Base-by-base conservation (phyloP, 2,888 invertebrate species). In the Drosophila birchii region DNA sequence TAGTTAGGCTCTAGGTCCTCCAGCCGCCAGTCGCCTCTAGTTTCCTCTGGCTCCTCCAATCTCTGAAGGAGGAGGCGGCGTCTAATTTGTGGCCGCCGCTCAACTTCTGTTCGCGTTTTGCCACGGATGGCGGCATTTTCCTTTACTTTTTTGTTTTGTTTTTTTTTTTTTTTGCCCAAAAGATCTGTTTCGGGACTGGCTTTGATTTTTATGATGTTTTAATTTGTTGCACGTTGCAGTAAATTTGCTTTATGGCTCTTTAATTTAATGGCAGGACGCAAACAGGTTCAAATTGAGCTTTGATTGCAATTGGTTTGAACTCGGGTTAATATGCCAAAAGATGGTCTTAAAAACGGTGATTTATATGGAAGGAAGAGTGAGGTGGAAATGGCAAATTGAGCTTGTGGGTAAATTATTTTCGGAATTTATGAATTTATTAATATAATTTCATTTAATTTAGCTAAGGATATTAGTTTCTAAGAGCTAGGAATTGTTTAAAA, bases 121-220 rank as follows among this genome's bases (percentile, higher is more conserved):
- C 54, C 73, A 75, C 72, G 57, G 41, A 47, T 61, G 73, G 79
- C 78, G 84, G 86, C 84, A 56, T 79, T 81, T 83, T 69, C 72
- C 67, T 64, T 71, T 72, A 58, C 57, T 68, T 58, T 32, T 44
- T 12, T 43, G 20, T 44, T 44, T 44, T 44, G 23, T 43, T 20
- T 43, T 2, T 16, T 29, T 44, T 44, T 44, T 43, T 20, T 43
- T 2, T 16, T 29, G 55, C 56, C 61, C 60, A 16, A 36, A 49
- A 58, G 57, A 73, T 71, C 64, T 64, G 55, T 43, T 64, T 71
- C 75, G 79, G 75, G 77, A 75, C 75, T 76, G 76, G 62, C 72
- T 83, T 78, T 83, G 83, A 83, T 79, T 86, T 80, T 87, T 79
- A 87, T 83, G 86, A 86, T 87, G 87, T 87, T 87, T 86, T 86